These are phyloP conservation scores for Dolichoris vasculosae DNA, from an alignment of 1,140 invertebrate species.

Conservation along the genomic window DNA sequence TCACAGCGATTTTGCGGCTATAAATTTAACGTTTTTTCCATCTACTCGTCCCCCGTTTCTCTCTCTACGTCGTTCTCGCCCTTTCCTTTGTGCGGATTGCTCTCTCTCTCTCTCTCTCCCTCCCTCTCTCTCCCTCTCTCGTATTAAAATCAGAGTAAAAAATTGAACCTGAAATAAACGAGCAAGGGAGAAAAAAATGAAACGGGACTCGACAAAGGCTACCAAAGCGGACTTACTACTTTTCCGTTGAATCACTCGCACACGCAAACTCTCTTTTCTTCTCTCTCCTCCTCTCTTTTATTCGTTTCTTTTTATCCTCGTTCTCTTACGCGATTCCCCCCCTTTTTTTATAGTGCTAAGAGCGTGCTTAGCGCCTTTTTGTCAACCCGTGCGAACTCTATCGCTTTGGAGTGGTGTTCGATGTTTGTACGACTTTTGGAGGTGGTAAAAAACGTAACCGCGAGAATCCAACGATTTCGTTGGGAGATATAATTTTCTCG, in stretches of 20 bases:
- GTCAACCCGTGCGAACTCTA: neutral
- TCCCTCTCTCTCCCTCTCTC: conserved; percentile 6
- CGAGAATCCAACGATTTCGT: neutral
- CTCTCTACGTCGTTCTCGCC: neutral
- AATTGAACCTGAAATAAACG: conserved; percentile 26
- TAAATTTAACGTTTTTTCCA: conserved; percentile 55
- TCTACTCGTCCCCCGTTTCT: neutral
- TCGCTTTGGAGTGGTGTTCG: neutral
- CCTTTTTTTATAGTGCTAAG: neutral
- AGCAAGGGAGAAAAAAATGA: neutral
- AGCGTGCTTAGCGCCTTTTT: neutral
- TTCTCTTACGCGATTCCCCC: neutral
- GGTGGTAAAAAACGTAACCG: neutral
- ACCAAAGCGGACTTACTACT: neutral
- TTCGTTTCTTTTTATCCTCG: neutral
- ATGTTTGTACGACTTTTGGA: neutral
- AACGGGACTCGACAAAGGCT: neutral
- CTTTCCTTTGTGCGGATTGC: neutral
- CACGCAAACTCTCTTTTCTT: neutral
- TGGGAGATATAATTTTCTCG: neutral
- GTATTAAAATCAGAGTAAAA: conserved; percentile 62
- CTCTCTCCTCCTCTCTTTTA: neutral
- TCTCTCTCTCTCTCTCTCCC: conserved; percentile 20
- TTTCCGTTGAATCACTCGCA: conserved; percentile 25
- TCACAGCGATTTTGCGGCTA: conserved; percentile 62